Base-by-base conservation (phyloP, 2,113 vertebrate species). In the Chloebia gouldiae region DNA sequence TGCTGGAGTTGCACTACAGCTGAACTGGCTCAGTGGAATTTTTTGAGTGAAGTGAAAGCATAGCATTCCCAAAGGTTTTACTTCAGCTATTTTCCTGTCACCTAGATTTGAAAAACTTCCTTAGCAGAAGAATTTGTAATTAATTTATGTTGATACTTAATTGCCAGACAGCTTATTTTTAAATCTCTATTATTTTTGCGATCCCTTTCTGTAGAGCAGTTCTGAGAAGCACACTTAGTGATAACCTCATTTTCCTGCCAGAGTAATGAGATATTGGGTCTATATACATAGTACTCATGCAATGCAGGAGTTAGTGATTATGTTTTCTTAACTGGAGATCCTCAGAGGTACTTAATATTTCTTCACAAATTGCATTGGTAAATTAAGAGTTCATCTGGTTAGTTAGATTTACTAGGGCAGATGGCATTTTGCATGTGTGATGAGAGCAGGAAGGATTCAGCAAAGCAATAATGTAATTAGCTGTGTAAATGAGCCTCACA, bases 401-500 rank as follows among this genome's bases (percentile, higher is more conserved):
- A 44, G 79, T 81, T 93, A 72, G 63, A 68, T 95, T 88, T 95
- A 33, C 81, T 51, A 40, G 68, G 81, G 73, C 97, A 97, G 94
- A 97, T 97, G 96, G 89, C 83, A 64, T 94, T 88, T 95, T 0
- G 0, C 50, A 44, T 88, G 61, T 65, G 64, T 70, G 50, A 57
- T 86, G 81, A 77, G 81, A 83, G 60, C 51, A 50, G 81, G 79
- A 94, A 78, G 95, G 94, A 87, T 68, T 64, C 57, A 57, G 95
- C 83, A 76, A 90, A 92, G 90, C 63, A 75, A 40, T 95, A 95
- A 96, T 95, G 81, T 88, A 92, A 96, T 97, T 94, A 95, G 87
- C 77, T 0, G 35, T 94, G 81, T 92, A 90, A 96, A 91, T 78
- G 97, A 96, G 69, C 64, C 92, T 92, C 83, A 39, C 49, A 82